A percentile compares a stretch with the other conserved stretches of the same genome.
These are phyloP conservation scores for Trinorchestia longiramus DNA, from an alignment of 1,140 invertebrate species.

Conservation along the genomic window DNA sequence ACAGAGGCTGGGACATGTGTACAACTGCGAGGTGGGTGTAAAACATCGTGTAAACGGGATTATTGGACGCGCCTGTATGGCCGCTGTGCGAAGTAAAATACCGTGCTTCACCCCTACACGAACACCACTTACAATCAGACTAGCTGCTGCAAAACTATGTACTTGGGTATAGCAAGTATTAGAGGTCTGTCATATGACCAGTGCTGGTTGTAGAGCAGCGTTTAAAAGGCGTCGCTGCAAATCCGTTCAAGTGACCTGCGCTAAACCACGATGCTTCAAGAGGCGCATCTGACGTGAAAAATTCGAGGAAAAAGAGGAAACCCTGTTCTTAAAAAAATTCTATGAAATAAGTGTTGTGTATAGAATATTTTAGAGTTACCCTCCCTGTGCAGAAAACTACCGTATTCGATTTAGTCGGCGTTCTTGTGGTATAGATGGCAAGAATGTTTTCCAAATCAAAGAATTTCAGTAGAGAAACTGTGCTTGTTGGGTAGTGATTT, in stretches of 20 bases:
- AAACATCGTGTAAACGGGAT: background rate
- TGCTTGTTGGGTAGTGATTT: background rate
- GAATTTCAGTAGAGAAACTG: background rate
- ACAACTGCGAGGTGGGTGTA: background rate
- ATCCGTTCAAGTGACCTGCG: background rate
- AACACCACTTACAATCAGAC: background rate
- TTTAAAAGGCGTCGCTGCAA: background rate
- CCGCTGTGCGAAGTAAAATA: background rate
- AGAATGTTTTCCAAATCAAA: background rate
- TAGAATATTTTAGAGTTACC: background rate
- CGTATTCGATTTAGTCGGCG: background rate
- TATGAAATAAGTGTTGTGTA: background rate
- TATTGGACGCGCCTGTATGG: conserved; percentile 13
- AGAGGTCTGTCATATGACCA: background rate
- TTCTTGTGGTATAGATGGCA: background rate
- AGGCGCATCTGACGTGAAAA: background rate
- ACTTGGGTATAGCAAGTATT: background rate
- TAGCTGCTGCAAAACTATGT: background rate
- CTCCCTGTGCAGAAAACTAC: too few relatives aligned
- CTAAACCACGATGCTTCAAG: background rate
- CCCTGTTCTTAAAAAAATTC: background rate
- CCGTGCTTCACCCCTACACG: background rate
- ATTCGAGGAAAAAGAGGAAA: background rate
- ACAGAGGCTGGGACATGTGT: background rate
- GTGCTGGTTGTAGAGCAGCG: background rate